These are phyloP conservation scores for Aphis craccivora DNA, from an alignment of 1,140 invertebrate species.

Conservation along the genomic window DNA sequence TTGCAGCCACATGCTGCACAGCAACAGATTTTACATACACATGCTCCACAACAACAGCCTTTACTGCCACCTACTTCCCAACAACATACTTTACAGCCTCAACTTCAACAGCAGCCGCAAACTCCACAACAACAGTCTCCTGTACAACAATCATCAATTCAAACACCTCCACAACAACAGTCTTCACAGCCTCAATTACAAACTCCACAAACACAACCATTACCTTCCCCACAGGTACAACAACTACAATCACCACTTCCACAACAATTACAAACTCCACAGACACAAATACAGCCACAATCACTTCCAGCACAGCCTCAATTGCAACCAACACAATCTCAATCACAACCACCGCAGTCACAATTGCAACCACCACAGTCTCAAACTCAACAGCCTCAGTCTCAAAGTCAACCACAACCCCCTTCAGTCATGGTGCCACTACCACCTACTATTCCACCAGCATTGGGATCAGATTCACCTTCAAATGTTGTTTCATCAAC, in stretches of 20 bases:
- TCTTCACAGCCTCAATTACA: background rate
- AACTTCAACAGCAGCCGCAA: background rate
- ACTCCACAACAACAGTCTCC: background rate
- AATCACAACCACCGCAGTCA: constrained; percentile 59
- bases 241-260: background rate
- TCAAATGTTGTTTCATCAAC: constrained; percentile 55
- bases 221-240: constrained; percentile 45
- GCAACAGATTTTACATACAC: background rate
- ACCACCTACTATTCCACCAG: constrained; percentile 6
- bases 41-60: background rate
- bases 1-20: background rate
- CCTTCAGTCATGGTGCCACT: background rate
- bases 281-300: background rate
- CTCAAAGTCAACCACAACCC: background rate
- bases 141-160: background rate
- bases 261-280: constrained; percentile 28
- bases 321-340: constrained; percentile 52
- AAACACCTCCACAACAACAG: background rate
- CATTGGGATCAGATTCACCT: constrained; percentile 24
- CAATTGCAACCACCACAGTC: constrained; percentile 61
- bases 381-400: constrained; percentile 61
- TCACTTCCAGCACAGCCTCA: background rate
- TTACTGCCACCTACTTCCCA: background rate
- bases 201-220: constrained; percentile 53
- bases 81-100: background rate